Evolutionary conservation across 2,797 vertebrate species (phyloP).

Genomic region (Sciaenops ocellatus): DNA sequence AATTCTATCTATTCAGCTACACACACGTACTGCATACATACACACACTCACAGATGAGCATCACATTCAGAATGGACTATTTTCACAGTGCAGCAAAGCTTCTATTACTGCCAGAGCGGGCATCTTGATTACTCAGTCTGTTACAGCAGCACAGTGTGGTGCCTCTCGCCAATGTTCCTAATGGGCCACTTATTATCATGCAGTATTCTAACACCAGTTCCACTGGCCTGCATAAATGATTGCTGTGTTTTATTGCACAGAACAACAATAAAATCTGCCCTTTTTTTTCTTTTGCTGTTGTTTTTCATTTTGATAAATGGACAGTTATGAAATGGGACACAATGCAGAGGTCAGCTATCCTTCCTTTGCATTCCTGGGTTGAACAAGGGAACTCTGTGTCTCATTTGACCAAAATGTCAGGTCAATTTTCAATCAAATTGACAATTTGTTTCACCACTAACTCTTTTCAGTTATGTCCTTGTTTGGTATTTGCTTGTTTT

Average conservation of each 20-base stretch:
- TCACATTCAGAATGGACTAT: conserved; percentile 47
- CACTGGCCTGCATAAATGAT: conserved; percentile 50
- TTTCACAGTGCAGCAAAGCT: conserved; percentile 52
- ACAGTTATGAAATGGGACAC: conserved; percentile 1
- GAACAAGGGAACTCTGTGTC: background rate
- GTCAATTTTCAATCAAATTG: background rate
- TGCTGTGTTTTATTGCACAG: conserved; percentile 34
- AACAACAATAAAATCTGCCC: conserved; percentile 44
- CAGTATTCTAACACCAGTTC: conserved; percentile 51
- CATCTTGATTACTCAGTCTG: conserved; percentile 68
- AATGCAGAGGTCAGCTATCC: conserved; percentile 6
- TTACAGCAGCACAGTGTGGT: conserved; percentile 52
- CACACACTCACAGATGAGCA: conserved; percentile 32
- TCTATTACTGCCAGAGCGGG: conserved; percentile 57
- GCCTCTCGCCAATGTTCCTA: conserved; percentile 54
- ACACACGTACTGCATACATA: conserved; percentile 10
- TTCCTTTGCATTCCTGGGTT: background rate
- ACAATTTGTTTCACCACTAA: background rate
- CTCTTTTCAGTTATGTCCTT: background rate
- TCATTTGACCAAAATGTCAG: conserved; percentile 10
- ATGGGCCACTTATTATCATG: conserved; percentile 68
- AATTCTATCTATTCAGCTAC: conserved; percentile 24
- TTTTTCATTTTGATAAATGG: conserved; percentile 43
- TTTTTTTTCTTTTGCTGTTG: background rate
- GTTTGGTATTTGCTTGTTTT: background rate